Base-by-base conservation (phyloP, 1,140 invertebrate species). In the Drosophila sproati region DNA sequence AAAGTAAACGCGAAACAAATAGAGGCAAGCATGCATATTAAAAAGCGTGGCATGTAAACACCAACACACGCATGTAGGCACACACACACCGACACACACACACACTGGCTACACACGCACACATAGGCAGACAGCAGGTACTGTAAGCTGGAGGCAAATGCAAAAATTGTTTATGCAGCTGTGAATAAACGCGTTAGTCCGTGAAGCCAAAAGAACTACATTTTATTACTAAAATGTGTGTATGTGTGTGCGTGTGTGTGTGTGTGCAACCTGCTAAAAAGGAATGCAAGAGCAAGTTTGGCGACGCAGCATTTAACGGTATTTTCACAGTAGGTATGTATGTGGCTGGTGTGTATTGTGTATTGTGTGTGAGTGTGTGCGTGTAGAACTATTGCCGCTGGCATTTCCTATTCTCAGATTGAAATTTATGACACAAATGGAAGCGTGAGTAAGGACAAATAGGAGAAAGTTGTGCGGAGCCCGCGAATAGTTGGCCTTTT, bases 151-250 rank as follows among this genome's bases (percentile, higher is more conserved):
- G 50, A 28, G 57, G 72, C 35, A 57, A 70, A 70, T 52, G 47
- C 52, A 51, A 63, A 63, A 75, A 54, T 63, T 56, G 71, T 73
- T 55, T 69, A 50, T 48, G 31, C 29, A 59, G 39, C 28, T 69
- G 68, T 69, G 76, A 39, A 66, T 51, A 63, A 59, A 37, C 68
- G 82, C 79, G 82, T 12, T 73, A 82, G 79, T 48, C 59, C 69
- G 73, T 82, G 55, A 79, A 67, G 67, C 55, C 69, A 78, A 80
- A 82, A 70, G 89, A 88, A 88, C 70, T 83, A 77, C 89, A 80
- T 88, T 89, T 89, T 83, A 83, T 80, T 60, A 80, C 77, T 79
- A 73, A 67, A 79, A 60, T 71, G 79, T 78, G 29, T n/a, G 56
- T 45, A 29, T 20, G 29, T 59, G 39, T 45, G 39, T 20, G 56